Conservation (phyloP, 2,113 vertebrate genomes). For the Monarcha castaneiventris region DNA sequence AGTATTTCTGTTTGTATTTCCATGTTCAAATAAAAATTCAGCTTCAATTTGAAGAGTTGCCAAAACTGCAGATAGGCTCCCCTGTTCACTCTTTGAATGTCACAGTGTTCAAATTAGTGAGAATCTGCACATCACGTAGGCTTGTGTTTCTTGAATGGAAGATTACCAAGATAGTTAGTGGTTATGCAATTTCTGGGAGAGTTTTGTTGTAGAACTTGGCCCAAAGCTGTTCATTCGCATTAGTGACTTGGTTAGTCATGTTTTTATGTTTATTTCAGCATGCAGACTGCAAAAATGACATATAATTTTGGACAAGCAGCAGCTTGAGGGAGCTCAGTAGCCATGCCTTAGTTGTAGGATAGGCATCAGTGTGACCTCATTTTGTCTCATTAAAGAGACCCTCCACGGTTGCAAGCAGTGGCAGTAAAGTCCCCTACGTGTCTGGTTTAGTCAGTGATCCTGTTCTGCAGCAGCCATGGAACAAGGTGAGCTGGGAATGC, state of each 20-base stretch:
- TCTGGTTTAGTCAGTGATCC: not conserved
- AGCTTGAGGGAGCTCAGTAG: slow-evolving; percentile 15
- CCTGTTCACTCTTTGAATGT: not conserved
- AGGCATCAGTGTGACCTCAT: slow-evolving; percentile 21
- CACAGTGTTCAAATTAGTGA: not conserved
- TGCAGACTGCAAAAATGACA: not conserved
- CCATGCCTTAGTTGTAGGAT: not conserved
- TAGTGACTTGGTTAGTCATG: slow-evolving; percentile 30
- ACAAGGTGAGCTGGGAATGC: not conserved
- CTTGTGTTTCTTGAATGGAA: not conserved
- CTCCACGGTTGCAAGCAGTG: not conserved
- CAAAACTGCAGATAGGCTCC: not conserved
- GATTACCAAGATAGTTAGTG: not conserved
- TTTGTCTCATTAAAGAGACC: slow-evolving; percentile 30
- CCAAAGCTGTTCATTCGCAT: slow-evolving; percentile 16
- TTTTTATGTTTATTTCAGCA: slow-evolving; percentile 12
- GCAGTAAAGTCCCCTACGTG: not conserved
- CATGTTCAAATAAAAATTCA: not conserved
- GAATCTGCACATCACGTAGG: not conserved
- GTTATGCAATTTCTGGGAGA: slow-evolving; percentile 16
- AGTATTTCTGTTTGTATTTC: not conserved
- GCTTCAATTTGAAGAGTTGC: not conserved
- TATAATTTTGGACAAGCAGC: slow-evolving; percentile 32
- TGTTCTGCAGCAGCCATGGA: not conserved
- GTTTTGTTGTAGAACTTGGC: slow-evolving; percentile 1